Evolutionary conservation across 2,113 vertebrate species (phyloP).

Genomic region (Procavia capensis): DNA sequence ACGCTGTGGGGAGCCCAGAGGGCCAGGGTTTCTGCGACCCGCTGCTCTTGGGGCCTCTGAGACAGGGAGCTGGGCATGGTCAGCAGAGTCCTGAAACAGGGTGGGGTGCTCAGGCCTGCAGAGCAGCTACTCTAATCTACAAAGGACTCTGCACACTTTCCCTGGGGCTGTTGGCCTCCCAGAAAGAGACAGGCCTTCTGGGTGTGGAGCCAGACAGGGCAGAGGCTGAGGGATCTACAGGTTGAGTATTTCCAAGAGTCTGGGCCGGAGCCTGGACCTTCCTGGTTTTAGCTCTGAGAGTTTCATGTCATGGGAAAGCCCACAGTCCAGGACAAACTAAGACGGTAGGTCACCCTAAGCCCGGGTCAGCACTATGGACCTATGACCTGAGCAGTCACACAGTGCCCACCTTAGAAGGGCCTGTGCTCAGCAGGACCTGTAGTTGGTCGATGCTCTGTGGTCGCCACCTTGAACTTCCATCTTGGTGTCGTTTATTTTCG

Average conservation of each 20-base stretch:
- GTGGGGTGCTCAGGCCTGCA: accelerated
- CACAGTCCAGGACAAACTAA: neutral
- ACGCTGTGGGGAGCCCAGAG: neutral
- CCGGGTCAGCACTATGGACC: neutral
- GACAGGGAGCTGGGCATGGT: neutral
- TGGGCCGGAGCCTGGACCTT: neutral
- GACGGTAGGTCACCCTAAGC: too few relatives aligned
- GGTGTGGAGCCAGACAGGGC: too few relatives aligned
- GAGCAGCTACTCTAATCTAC: accelerated
- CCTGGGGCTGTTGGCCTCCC: neutral
- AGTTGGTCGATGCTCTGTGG: neutral
- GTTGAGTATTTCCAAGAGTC: too few relatives aligned
- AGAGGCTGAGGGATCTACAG: accelerated
- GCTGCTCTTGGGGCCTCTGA: too few relatives aligned
- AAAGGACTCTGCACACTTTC: neutral
- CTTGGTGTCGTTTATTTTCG: neutral
- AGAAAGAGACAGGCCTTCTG: neutral
- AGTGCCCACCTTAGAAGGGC: neutral
- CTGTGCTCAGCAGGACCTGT: accelerated
- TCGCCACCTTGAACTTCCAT: neutral
- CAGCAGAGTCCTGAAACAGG: neutral
- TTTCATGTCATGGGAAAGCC: neutral
- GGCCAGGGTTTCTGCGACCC: neutral
- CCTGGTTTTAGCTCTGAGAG: neutral
- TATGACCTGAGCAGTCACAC: too few relatives aligned